Evolutionary conservation across 2,797 vertebrate genomes (phyloP).

Genomic region (Xyrichtys novacula): DNA sequence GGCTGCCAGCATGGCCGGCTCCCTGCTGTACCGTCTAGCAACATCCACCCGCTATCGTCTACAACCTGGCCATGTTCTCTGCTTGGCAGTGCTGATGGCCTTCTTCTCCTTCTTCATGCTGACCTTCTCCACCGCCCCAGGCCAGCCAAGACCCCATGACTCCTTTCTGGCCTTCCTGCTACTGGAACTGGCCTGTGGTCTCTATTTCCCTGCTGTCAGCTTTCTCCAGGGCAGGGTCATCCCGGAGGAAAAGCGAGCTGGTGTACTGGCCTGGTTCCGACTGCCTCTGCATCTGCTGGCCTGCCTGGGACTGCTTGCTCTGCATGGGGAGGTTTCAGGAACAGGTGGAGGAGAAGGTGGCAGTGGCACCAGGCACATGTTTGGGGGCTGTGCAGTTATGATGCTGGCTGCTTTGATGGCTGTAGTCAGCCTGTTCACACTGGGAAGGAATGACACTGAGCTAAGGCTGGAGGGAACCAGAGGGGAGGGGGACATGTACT

Average conservation of each 20-base stretch:
- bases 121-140: constrained; percentile 91
- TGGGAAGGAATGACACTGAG: constrained; percentile 89
- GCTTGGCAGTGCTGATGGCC: constrained; percentile 90
- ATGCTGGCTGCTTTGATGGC: constrained; percentile 92
- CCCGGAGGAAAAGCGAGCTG: constrained; percentile 89
- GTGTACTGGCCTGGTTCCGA: constrained; percentile 92
- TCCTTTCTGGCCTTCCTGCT: constrained; percentile 93
- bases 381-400: constrained; percentile 89
- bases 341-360: constrained; percentile 90
- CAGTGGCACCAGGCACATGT: constrained; percentile 92
- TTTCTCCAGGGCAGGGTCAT: constrained; percentile 92
- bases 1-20: constrained; percentile 93
- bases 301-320: constrained; percentile 90
- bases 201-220: constrained; percentile 94
- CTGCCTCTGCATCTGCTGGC: constrained; percentile 92
- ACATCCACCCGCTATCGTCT: constrained; percentile 90
- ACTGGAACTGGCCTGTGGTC: constrained; percentile 91
- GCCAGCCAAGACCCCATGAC: constrained; percentile 89
- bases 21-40: constrained; percentile 90
- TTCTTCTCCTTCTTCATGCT: constrained; percentile 96
- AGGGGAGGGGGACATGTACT: constrained; percentile 77
- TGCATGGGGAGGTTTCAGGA: constrained; percentile 91
- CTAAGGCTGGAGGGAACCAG: constrained; percentile 84
- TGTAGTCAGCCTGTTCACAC: constrained; percentile 90
- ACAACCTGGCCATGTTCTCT: constrained; percentile 92